phyloP scores from a whole-genome alignment of 1,140 invertebrate species.

The Tetragnatha versicolor region DNA sequence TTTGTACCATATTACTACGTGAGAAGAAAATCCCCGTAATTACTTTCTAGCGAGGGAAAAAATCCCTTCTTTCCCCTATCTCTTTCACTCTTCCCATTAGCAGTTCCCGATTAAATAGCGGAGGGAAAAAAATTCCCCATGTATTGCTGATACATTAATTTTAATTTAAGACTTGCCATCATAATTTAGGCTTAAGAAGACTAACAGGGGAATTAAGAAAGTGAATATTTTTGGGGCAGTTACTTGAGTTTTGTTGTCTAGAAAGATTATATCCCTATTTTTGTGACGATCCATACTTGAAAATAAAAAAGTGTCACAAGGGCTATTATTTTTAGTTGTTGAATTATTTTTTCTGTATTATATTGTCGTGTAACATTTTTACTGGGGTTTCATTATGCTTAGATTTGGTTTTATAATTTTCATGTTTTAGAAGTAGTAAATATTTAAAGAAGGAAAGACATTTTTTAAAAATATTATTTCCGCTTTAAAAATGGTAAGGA shows the following conservation, averaged over 20 bases:
- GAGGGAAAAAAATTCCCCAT: not conserved
- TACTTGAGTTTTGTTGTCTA: not conserved
- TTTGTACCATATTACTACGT: not conserved
- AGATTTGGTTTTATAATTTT: no score
- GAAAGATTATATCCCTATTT: not conserved
- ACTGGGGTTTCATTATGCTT: no score
- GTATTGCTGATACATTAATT: slow-evolving; percentile 12
- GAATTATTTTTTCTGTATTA: not conserved
- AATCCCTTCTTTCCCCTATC: not conserved
- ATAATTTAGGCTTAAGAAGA: no score
- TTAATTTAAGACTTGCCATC: slow-evolving; percentile 14
- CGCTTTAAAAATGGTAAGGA: no score
- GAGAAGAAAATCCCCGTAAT: not conserved
- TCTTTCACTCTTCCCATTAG: not conserved
- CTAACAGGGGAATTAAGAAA: no score
- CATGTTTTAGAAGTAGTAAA: no score
- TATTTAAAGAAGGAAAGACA: no score
- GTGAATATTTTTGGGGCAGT: not conserved
- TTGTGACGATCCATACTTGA: not conserved
- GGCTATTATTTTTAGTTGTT: not conserved
- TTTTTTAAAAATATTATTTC: no score
- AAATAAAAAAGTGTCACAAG: not conserved
- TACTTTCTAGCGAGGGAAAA: not conserved
- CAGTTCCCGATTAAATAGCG: not conserved
- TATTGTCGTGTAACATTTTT: not conserved